Evolutionary conservation across 2,113 vertebrate species (phyloP).

Genomic region (Phalacrocorax aristotelis): DNA sequence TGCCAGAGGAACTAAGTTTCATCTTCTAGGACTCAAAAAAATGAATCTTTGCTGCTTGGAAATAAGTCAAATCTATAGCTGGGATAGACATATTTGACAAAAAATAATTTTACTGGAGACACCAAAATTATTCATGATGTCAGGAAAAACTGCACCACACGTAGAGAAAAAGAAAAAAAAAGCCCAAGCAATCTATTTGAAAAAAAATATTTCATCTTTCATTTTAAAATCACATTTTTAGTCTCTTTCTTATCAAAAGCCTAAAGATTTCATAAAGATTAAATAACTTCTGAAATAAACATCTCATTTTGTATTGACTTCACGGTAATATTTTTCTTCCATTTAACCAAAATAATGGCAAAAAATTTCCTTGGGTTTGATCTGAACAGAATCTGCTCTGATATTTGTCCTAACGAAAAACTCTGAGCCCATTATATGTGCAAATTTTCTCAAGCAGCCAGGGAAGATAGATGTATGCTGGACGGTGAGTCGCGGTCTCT

Average conservation of each 20-base stretch:
- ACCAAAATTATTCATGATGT: slow-evolving; percentile 16
- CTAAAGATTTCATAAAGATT: background rate
- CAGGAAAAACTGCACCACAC: background rate
- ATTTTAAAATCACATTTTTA: background rate
- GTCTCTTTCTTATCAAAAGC: background rate
- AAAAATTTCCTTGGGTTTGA: background rate
- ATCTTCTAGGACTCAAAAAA: background rate
- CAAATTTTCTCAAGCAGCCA: background rate
- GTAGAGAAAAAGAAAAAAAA: background rate
- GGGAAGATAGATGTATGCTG: background rate
- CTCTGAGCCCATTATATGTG: background rate
- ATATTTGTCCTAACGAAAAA: background rate
- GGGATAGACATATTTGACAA: background rate
- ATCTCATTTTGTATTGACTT: background rate
- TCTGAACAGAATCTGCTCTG: background rate
- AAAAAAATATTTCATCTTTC: background rate
- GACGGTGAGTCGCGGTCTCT: fast-evolving
- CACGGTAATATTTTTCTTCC: background rate
- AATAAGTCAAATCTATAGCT: slow-evolving; percentile 18
- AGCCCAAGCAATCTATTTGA: background rate
- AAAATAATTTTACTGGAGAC: background rate
- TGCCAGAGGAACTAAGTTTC: background rate
- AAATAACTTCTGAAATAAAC: background rate
- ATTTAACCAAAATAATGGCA: background rate
- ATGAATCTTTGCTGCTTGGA: background rate